Percentiles rank a stretch among this genome's conserved stretches.
These are phyloP conservation scores for Ochropleura plecta DNA, from an alignment of 2,888 invertebrate genomes.

Conservation along the genomic window DNA sequence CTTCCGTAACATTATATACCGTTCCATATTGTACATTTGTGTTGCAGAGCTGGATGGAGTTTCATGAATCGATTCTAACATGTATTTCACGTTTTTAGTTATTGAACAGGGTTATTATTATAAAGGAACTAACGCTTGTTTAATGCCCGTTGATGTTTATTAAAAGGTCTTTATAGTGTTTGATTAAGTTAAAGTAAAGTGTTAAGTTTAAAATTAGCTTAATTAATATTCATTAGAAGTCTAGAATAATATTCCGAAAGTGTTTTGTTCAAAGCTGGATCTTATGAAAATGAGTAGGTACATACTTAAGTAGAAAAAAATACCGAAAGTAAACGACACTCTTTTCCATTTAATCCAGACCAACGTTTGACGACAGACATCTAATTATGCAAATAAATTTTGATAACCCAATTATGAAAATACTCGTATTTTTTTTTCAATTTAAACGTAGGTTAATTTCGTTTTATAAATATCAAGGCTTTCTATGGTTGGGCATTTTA, in stretches of 20 bases:
- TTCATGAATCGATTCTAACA: constrained; percentile 32
- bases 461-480: constrained; percentile 9
- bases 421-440: constrained; percentile 34
- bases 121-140: constrained; percentile 8
- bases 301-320: not conserved
- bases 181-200: not conserved
- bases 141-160: constrained; percentile 18
- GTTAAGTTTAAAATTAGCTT: not conserved
- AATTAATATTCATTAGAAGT: not conserved
- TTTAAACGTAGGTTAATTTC: constrained; percentile 29
- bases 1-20: no score
- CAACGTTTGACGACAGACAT: constrained; percentile 24
- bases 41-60: constrained; percentile 16
- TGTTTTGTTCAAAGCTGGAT: not conserved
- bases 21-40: no score
- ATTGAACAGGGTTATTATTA: not conserved
- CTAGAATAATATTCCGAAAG: not conserved
- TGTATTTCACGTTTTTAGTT: constrained; percentile 2
- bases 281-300: not conserved
- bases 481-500: constrained; percentile 23
- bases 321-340: not conserved
- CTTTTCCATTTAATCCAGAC: not conserved
- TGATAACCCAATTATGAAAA: constrained; percentile 30
- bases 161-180: constrained; percentile 8
- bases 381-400: constrained; percentile 44